Base-by-base conservation (phyloP, 1,140 invertebrate genomes). In the Myzus persicae region DNA sequence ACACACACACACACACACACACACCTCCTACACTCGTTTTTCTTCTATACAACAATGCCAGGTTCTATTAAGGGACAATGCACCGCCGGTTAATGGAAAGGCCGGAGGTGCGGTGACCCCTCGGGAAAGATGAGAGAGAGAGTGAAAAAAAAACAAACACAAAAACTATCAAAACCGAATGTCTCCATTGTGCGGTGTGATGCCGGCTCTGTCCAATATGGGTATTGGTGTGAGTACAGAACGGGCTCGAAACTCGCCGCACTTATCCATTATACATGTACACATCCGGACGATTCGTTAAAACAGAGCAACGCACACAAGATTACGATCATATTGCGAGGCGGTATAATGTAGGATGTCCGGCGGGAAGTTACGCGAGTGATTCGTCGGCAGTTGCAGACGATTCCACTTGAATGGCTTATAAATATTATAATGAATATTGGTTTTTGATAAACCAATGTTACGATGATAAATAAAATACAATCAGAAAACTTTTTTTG, bases 61-160 rank as follows among this genome's bases (percentile, higher is more conserved):
- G 40, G 76, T 93, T 93, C 91, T 93, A 93, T 93, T 93, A 93
- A 84, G 36, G 91, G 81, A 93, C 91, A 93, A 93, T 93, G 76
- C 81, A 40, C 81, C 81, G 90, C 44, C 44, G 36, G 67, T 93
- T 51, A 93, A 84, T 40, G 76, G 67, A 85, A 76, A 36, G 36
- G 91, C 24, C 42, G 31, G 91, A 89, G 48, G 88, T 38, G 48
- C 38, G 38, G 48, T 26, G 38, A n/a, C 44, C 42, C 38, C 40
- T 11, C 40, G 26, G 42, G 42, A 81, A 31, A 81, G 36, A 67
- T 14, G 91, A 42, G 20, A 81, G 38, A 59, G 31, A n/a, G 54
- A 91, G 8, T 76, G 31, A 42, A 91, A 67, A 42, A 46, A 82
- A 51, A 46, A 82, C 36, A 51, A 20, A 26, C 22, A 54, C 36